Conservation (phyloP, 2,113 vertebrate genomes). For the Equus quagga region DNA sequence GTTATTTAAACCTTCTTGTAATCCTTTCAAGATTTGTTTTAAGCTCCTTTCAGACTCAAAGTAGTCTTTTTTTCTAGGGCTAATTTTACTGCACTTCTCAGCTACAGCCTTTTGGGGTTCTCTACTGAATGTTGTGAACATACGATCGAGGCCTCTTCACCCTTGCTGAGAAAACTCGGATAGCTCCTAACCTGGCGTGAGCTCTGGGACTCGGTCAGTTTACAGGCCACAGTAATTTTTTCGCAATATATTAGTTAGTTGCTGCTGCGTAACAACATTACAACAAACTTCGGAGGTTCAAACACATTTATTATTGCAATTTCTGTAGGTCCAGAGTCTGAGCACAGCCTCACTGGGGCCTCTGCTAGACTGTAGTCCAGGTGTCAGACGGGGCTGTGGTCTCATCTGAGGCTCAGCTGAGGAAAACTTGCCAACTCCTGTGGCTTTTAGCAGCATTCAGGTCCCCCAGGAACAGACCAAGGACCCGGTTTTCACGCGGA, state of each 20-base stretch:
- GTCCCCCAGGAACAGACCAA: not conserved
- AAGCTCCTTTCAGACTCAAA: not conserved
- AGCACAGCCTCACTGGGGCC: not conserved
- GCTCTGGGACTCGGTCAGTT: not conserved
- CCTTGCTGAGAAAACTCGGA: not conserved
- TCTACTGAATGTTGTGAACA: not conserved
- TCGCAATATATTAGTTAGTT: not conserved
- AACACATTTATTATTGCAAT: not conserved
- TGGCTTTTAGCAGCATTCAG: not conserved
- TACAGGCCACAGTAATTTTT: not conserved
- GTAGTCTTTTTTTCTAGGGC: not conserved
- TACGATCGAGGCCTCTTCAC: not conserved
- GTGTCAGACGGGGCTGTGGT: not conserved
- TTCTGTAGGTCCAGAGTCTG: not conserved
- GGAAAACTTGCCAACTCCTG: not conserved
- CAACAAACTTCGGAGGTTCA: not conserved
- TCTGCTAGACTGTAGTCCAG: not conserved
- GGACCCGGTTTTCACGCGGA: not conserved
- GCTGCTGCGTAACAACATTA: not conserved
- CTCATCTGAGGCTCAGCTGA: not conserved
- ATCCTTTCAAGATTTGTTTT: not conserved
- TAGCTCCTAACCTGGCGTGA: not conserved
- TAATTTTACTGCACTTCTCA: not conserved
- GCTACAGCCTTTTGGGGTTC: not conserved
- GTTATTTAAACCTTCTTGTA: not conserved